Conservation (phyloP, 2,113 vertebrate genomes). For the Pleuronectes platessa region DNA sequence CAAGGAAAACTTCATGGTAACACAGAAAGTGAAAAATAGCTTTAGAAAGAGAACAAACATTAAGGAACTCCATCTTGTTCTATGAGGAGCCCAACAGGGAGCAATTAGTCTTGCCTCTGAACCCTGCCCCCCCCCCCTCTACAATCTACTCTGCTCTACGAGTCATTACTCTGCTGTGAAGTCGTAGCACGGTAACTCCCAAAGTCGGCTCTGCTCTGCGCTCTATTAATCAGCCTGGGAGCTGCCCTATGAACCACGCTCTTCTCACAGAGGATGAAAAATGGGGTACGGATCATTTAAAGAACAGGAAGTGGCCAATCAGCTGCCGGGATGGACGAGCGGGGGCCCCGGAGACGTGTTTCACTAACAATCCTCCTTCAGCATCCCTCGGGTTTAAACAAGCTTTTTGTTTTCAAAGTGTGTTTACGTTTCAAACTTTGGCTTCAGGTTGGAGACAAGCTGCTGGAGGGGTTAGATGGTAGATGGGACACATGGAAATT, state of each 20-base stretch:
- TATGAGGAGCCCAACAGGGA: constrained; percentile 40
- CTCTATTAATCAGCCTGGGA: constrained; percentile 71
- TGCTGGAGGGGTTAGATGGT: too few species aligned
- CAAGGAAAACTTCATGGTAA: constrained; percentile 5
- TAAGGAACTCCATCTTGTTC: constrained; percentile 27
- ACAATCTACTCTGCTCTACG: constrained; percentile 3
- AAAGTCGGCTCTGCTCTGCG: constrained; percentile 28
- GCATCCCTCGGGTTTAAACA: not conserved
- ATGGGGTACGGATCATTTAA: constrained; percentile 3
- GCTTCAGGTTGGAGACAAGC: not conserved
- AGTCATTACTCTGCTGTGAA: constrained; percentile 53
- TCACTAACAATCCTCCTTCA: constrained; percentile 20
- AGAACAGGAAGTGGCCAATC: constrained; percentile 28
- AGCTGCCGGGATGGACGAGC: constrained; percentile 11
- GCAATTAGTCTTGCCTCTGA: constrained; percentile 40
- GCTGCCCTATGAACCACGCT: constrained; percentile 50
- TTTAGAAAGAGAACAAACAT: constrained; percentile 36
- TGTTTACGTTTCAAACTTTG: constrained; percentile 15
- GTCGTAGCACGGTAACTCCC: constrained; percentile 36
- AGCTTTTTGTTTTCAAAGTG: not conserved
- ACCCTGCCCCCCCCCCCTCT: too few species aligned
- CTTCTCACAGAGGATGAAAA: constrained; percentile 8
- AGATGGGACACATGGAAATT: too few species aligned
- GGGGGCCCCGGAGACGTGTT: constrained; percentile 14
- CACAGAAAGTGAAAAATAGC: not conserved